Evolutionary conservation across 2,797 vertebrate genomes (phyloP).

Genomic region (Chanos chanos): DNA sequence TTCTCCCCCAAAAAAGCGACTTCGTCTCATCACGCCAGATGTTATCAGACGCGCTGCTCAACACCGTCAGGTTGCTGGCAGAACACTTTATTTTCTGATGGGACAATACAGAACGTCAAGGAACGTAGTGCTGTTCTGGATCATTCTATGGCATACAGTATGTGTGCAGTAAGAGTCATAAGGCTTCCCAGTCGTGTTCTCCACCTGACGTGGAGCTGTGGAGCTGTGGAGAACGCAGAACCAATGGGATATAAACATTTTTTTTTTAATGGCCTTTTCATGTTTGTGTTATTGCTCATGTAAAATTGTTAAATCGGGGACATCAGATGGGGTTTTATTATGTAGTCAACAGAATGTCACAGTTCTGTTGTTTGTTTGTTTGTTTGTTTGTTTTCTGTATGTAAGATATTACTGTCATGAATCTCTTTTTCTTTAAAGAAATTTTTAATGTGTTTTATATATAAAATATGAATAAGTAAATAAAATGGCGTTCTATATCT

Average conservation of each 20-base stretch:
- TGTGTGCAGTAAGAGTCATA: no score
- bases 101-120: no score
- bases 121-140: no score
- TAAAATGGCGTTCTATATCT: no score
- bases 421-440: constrained; percentile 29
- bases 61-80: no score
- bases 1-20: no score
- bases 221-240: constrained; percentile 18
- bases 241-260: constrained; percentile 19
- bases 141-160: no score
- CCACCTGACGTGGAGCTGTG: constrained; percentile 20
- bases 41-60: no score
- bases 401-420: constrained; percentile 36
- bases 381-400: constrained; percentile 19
- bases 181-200: no score
- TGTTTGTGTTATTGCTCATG: constrained; percentile 28
- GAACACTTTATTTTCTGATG: no score
- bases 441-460: constrained; percentile 8
- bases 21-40: no score
- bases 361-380: constrained; percentile 30
- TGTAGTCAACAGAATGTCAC: constrained; percentile 39
- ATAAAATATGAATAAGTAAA: no score
- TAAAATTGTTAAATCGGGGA: constrained; percentile 43
- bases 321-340: constrained; percentile 40
- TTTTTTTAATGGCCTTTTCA: constrained; percentile 37